Percentiles rank a stretch among this genome's conserved stretches.
Conservation (phyloP, 2,888 invertebrate genomes). For the Lepidocyrtinus sp. region DNA sequence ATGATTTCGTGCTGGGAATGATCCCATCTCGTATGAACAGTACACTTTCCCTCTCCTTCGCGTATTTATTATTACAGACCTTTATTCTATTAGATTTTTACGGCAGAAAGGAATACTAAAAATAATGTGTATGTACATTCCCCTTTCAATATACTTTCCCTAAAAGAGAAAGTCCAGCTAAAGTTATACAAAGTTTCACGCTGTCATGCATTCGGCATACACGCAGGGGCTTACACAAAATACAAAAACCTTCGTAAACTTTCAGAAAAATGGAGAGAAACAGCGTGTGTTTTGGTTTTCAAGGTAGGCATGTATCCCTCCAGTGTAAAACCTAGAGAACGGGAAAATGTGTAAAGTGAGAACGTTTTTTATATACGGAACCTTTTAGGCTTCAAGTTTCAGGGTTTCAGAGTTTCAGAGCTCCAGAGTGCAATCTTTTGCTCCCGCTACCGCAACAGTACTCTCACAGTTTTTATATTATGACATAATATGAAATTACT, state of each 20-base stretch:
- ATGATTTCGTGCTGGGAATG: not conserved
- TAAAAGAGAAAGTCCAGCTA: not conserved
- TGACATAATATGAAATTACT: conserved; percentile 18
- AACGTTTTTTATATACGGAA: too few relatives aligned
- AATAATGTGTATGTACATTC: conserved; percentile 15
- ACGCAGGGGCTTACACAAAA: not conserved
- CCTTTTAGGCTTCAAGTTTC: not conserved
- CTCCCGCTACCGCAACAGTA: too few relatives aligned
- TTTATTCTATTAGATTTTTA: conserved; percentile 1
- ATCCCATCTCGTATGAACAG: not conserved
- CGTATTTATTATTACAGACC: not conserved
- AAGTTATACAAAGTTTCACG: not conserved
- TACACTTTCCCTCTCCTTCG: not conserved
- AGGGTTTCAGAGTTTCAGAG: too few relatives aligned
- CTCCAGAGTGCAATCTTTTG: conserved; percentile 8
- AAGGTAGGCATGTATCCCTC: not conserved
- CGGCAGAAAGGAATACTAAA: conserved; percentile 9
- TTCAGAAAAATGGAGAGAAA: not conserved
- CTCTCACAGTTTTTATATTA: not conserved
- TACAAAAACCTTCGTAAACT: too few relatives aligned
- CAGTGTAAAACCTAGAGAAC: not conserved
- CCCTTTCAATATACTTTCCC: too few relatives aligned
- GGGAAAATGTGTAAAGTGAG: conserved; percentile 3
- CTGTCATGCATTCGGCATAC: conserved; percentile 10
- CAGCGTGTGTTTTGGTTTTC: not conserved